A percentile compares a stretch with the other conserved stretches of the same genome.
These are phyloP conservation scores for Aurelia sp. DNA, from an alignment of 30 jellyfish, hydroid and myxozoan genomes.

Conservation along the genomic window DNA sequence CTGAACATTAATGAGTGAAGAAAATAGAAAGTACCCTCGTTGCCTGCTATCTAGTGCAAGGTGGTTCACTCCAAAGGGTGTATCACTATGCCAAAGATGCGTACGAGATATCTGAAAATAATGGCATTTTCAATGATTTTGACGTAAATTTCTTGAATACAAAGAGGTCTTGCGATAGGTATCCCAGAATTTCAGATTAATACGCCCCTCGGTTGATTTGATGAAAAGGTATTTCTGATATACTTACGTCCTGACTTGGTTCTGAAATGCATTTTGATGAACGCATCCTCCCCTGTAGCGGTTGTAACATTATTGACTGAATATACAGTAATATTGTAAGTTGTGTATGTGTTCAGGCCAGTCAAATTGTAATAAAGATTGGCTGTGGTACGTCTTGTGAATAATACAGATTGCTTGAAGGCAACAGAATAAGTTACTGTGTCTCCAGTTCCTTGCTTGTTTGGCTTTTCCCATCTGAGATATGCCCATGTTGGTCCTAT, in stretches of 20 bases:
- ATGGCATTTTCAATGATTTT: too few species aligned
- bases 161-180: too few species aligned
- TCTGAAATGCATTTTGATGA: conserved; percentile 15
- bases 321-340: conserved; percentile 9
- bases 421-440: background rate
- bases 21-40: too few species aligned
- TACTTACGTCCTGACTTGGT: conserved; percentile 85
- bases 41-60: too few species aligned
- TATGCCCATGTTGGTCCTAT: conserved; percentile 28
- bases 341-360: background rate
- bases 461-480: conserved; percentile 24
- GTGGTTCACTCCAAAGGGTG: too few species aligned
- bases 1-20: too few species aligned
- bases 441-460: conserved; percentile 34
- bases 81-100: too few species aligned
- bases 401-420: background rate
- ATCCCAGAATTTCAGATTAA: too few species aligned
- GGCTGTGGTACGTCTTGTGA: background rate
- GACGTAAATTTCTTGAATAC: too few species aligned
- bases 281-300: background rate
- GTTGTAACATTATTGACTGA: conserved; percentile 23
- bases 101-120: too few species aligned
- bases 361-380: conserved; percentile 7
- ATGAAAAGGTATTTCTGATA: background rate
- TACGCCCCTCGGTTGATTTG: too few species aligned